Evolutionary conservation across 2,797 vertebrate species (phyloP).

Genomic region (Rhinella marina): DNA sequence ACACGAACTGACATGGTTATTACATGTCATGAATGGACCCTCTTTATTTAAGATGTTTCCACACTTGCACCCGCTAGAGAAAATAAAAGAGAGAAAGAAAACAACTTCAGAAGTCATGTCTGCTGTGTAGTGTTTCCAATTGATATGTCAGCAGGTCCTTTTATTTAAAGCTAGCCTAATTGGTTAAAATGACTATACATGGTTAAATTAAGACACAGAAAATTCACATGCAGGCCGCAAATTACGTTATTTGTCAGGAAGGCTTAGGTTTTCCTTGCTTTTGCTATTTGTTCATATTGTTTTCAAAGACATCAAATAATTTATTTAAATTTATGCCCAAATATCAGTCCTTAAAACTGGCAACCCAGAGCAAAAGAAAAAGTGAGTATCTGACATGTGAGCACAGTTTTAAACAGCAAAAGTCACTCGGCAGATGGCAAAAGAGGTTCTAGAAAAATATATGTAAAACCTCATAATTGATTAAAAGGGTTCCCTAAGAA

Average conservation of each 20-base stretch:
- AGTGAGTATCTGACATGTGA: background rate
- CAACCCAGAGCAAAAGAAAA: background rate
- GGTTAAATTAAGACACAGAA: slow-evolving; percentile 35
- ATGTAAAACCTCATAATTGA: background rate
- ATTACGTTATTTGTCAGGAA: slow-evolving; percentile 23
- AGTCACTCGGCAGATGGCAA: background rate
- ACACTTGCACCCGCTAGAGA: background rate
- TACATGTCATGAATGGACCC: slow-evolving; percentile 52
- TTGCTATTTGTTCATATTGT: background rate
- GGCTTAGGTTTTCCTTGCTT: background rate
- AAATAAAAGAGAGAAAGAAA: slow-evolving; percentile 55
- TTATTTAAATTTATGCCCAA: background rate
- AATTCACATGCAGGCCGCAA: slow-evolving; percentile 12
- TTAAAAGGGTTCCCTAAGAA: background rate
- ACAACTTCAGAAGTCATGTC: slow-evolving; percentile 21
- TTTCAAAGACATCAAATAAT: background rate
- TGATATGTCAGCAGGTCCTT: slow-evolving; percentile 50
- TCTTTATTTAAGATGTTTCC: slow-evolving; percentile 58
- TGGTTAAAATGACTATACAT: slow-evolving; percentile 44
- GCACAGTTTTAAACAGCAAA: background rate
- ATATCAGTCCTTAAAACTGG: background rate
- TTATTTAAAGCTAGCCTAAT: slow-evolving; percentile 45
- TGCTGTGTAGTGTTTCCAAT: slow-evolving; percentile 40
- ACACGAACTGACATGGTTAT: slow-evolving; percentile 49
- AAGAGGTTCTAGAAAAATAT: background rate